Evolutionary conservation across 2,113 vertebrate species (phyloP).

Genomic region (Ptilorrhoa leucosticta): DNA sequence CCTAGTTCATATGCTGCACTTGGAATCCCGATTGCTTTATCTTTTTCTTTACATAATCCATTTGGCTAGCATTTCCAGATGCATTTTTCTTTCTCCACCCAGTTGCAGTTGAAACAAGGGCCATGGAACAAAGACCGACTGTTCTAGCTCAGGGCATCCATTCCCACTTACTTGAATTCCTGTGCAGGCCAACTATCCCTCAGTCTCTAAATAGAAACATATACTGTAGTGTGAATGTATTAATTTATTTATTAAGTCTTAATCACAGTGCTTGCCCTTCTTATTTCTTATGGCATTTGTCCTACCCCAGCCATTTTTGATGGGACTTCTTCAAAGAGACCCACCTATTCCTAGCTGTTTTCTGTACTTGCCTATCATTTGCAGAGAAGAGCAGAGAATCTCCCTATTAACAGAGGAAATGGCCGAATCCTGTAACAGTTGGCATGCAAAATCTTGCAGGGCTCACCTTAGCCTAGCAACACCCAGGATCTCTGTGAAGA

Average conservation of each 20-base stretch:
- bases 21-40: neutral
- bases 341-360: neutral
- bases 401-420: neutral
- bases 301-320: neutral
- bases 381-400: neutral
- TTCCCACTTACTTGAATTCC: neutral
- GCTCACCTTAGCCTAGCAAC: neutral
- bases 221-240: neutral
- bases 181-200: too few species aligned
- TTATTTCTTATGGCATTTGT: neutral
- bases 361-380: neutral
- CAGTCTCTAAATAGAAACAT: neutral
- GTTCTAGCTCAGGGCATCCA: neutral
- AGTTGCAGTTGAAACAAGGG: neutral
- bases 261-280: neutral
- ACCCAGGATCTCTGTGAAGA: neutral
- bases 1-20: neutral
- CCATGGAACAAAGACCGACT: fast-evolving
- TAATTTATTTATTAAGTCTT: neutral
- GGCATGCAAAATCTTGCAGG: neutral
- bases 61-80: neutral
- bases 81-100: neutral
- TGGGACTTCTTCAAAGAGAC: neutral
- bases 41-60: neutral
- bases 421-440: fast-evolving